A percentile compares a stretch with the other conserved stretches of the same genome.
These are phyloP conservation scores for Sinopyrophorus schimmeli DNA, from an alignment of 2,888 invertebrate species.

Conservation along the genomic window DNA sequence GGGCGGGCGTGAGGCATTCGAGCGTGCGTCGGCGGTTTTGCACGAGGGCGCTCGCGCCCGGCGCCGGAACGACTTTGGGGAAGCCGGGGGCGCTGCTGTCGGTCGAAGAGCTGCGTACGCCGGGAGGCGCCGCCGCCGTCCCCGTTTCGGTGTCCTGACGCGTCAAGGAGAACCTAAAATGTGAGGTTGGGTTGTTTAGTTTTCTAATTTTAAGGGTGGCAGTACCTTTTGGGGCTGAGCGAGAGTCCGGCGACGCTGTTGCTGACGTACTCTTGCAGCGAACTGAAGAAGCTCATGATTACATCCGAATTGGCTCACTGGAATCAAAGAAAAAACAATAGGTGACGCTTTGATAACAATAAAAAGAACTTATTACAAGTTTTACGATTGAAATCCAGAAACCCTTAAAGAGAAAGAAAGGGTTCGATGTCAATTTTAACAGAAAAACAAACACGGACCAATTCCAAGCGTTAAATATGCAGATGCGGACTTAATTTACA, in stretches of 20 bases:
- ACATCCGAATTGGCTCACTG: constrained; percentile 25
- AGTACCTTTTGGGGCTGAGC: constrained; percentile 65
- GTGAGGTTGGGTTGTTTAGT: neutral
- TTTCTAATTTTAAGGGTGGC: too few relatives aligned
- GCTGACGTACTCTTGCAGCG: constrained; percentile 82
- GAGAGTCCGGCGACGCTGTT: constrained; percentile 83
- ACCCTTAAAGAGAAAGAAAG: too few relatives aligned
- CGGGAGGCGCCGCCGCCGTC: constrained; percentile 47
- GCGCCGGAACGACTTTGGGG: constrained; percentile 73
- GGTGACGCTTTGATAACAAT: too few relatives aligned
- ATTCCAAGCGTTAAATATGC: too few relatives aligned
- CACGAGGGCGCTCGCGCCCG: constrained; percentile 63
- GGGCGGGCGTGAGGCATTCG: constrained; percentile 56
- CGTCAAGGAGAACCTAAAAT: constrained; percentile 54
- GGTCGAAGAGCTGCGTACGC: constrained; percentile 52
- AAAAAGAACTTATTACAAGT: too few relatives aligned
- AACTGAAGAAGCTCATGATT: constrained; percentile 83
- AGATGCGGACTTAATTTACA: too few relatives aligned
- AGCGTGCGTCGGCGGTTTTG: constrained; percentile 61
- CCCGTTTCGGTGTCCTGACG: constrained; percentile 51
- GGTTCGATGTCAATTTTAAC: too few relatives aligned
- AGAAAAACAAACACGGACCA: too few relatives aligned
- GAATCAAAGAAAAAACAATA: constrained; percentile 21
- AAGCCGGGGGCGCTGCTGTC: constrained; percentile 62
- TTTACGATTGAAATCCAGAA: too few relatives aligned